These are phyloP conservation scores for Cephus sareptanus DNA, from an alignment of 2,888 invertebrate genomes.

Conservation along the genomic window DNA sequence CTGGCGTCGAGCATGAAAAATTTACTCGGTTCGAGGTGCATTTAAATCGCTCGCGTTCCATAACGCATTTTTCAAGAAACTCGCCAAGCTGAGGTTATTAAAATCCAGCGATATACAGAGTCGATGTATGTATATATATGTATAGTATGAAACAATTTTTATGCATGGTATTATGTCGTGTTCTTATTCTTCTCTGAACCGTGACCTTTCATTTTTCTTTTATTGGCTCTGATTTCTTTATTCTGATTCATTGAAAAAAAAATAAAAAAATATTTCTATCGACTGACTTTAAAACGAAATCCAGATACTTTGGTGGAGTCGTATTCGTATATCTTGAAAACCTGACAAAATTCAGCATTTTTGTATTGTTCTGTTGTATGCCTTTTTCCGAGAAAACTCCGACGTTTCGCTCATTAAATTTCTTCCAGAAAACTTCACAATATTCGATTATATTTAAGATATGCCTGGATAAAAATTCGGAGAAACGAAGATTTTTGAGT, in stretches of 20 bases:
- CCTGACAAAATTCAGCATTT: not conserved
- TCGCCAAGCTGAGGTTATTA: not conserved
- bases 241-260: no score
- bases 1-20: constrained; percentile 23
- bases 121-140: not conserved
- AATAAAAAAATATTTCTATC: no score
- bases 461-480: not conserved
- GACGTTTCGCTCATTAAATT: not conserved
- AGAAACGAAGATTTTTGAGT: not conserved
- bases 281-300: no score
- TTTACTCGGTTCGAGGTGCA: constrained; percentile 24
- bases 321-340: no score
- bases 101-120: not conserved
- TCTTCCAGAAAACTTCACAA: no score
- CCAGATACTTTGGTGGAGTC: no score
- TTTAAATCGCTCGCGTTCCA: constrained; percentile 15
- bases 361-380: not conserved
- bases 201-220: not conserved
- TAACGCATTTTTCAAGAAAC: constrained; percentile 21
- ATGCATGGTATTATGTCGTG: not conserved
- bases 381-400: not conserved
- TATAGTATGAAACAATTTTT: not conserved
- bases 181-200: not conserved
- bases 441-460: not conserved
- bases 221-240: not conserved